phyloP scores from a whole-genome alignment of 64 coral and sea anemone genomes.

The Pocillopora verrucosa region DNA sequence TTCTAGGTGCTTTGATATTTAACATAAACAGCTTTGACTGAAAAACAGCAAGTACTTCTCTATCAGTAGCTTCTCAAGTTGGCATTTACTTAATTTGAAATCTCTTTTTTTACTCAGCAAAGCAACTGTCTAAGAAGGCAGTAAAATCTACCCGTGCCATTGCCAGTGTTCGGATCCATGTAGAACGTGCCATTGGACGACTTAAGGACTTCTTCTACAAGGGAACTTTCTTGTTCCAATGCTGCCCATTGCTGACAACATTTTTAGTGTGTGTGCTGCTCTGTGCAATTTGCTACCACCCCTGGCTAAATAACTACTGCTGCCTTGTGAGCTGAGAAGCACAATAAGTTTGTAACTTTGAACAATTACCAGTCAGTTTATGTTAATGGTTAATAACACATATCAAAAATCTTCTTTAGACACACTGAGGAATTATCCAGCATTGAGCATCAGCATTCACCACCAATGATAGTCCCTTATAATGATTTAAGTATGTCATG shows the following conservation, averaged over 20 bases:
- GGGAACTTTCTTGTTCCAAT: neutral
- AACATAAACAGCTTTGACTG: neutral
- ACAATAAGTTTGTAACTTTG: neutral
- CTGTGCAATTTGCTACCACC: neutral
- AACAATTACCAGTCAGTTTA: no score
- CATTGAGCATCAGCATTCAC: neutral
- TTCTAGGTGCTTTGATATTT: no score
- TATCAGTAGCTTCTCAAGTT: no score
- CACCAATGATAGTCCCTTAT: neutral
- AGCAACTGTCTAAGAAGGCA: neutral
- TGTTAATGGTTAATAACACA: neutral
- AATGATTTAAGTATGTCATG: constrained; percentile 5
- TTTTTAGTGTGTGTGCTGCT: constrained; percentile 3
- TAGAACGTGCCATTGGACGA: constrained; percentile 8
- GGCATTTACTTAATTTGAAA: neutral
- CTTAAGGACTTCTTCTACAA: constrained; percentile 29
- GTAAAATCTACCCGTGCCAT: constrained; percentile 2
- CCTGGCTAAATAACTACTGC: neutral
- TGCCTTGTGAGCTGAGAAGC: neutral
- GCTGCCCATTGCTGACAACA: neutral
- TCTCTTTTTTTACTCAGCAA: neutral
- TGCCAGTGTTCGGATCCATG: constrained; percentile 10
- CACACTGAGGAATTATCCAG: neutral
- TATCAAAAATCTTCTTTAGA: neutral
- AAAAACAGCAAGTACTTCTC: neutral